These are phyloP conservation scores for Montipora capricornis DNA, from an alignment of 64 coral and sea anemone genomes.

Conservation along the genomic window DNA sequence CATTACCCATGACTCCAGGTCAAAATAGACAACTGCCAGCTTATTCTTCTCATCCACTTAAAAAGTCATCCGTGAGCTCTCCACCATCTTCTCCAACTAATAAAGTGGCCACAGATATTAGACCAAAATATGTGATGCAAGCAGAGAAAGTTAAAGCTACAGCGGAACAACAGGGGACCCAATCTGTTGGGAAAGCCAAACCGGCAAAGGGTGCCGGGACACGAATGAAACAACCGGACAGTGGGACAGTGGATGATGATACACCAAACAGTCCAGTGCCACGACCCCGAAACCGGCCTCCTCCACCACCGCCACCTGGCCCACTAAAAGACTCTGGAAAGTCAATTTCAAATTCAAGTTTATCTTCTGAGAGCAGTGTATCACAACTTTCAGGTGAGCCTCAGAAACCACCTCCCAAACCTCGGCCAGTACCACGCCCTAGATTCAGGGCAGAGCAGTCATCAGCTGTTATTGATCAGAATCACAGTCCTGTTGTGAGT, in stretches of 20 bases:
- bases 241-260: conserved; percentile 5
- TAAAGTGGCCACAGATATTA: not conserved
- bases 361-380: conserved; percentile 19
- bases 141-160: not conserved
- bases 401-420: conserved; percentile 42
- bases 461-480: conserved; percentile 7
- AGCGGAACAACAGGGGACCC: conserved; percentile 20
- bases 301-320: conserved; percentile 72
- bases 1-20: not conserved
- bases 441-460: not conserved
- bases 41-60: not conserved
- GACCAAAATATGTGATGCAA: not conserved
- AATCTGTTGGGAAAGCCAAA: conserved; percentile 3
- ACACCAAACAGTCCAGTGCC: conserved; percentile 68
- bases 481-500: not conserved
- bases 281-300: conserved; percentile 85
- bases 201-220: conserved; percentile 33
- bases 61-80: not conserved
- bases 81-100: not conserved
- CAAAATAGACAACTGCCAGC: not conserved
- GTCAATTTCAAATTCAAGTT: conserved; percentile 25
- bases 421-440: conserved; percentile 50
- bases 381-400: conserved; percentile 23
- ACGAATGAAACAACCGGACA: conserved; percentile 41
- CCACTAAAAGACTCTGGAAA: conserved; percentile 10